Conservation (phyloP, 2,888 invertebrate species). For the Imbricaverruca yamaguchii region DNA sequence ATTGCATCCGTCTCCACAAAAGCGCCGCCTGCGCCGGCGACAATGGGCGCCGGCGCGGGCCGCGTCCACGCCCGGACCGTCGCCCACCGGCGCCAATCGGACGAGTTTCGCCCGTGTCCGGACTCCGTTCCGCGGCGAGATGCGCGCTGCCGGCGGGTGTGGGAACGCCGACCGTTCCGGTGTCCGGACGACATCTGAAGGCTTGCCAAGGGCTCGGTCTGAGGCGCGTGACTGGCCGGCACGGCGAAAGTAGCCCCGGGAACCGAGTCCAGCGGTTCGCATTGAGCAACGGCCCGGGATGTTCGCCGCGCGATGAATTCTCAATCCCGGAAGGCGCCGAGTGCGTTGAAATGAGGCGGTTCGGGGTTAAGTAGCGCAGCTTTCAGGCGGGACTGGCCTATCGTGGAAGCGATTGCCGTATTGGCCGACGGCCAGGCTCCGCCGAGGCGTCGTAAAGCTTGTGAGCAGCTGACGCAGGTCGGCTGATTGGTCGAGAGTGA, state of each 20-base stretch:
- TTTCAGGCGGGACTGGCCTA: too few species aligned
- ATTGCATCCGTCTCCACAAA: slow-evolving; percentile 14
- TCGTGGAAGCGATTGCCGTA: too few species aligned
- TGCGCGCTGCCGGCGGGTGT: too few species aligned
- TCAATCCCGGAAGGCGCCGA: too few species aligned
- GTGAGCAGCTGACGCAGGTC: not conserved
- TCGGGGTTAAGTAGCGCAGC: too few species aligned
- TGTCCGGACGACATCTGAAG: too few species aligned
- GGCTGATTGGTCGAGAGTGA: not conserved
- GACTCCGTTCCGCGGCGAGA: not conserved
- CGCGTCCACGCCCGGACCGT: not conserved
- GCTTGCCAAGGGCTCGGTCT: not conserved
- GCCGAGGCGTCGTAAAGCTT: too few species aligned
- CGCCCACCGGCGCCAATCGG: not conserved
- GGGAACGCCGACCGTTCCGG: too few species aligned
- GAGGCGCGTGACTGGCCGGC: not conserved
- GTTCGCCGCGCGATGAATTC: too few species aligned
- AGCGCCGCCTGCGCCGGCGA: not conserved
- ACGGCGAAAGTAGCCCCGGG: not conserved
- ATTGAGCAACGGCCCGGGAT: too few species aligned
- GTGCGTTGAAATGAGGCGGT: too few species aligned
- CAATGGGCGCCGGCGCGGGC: not conserved
- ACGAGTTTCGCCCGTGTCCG: not conserved
- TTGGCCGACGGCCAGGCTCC: too few species aligned
- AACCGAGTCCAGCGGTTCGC: not conserved